phyloP scores from a whole-genome alignment of 1,140 invertebrate genomes.

The Camponotus pennsylvanicus region DNA sequence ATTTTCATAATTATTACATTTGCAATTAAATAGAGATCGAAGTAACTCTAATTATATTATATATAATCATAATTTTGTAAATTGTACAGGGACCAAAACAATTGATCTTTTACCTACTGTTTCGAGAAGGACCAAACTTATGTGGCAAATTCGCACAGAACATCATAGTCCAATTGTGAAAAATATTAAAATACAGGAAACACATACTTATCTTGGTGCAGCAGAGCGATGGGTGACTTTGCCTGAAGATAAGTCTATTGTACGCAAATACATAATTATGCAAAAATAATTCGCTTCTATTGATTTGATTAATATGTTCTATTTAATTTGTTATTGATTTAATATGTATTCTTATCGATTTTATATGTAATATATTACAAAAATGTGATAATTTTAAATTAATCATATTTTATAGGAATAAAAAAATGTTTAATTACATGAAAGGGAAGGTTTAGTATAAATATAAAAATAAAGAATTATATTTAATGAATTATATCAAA shows the following conservation, averaged over 20 bases:
- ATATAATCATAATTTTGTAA: neutral
- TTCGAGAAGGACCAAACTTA: constrained; percentile 71
- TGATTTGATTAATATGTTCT: constrained; percentile 12
- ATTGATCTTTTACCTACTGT: constrained; percentile 19
- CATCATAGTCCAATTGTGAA: constrained; percentile 85
- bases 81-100: constrained; percentile 14
- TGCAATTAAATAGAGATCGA: neutral
- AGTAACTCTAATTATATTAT: neutral
- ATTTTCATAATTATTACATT: neutral
- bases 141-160: constrained; percentile 82
- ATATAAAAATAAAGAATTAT: too few species aligned
- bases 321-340: neutral
- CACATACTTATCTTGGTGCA: constrained; percentile 83
- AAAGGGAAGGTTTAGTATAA: too few species aligned
- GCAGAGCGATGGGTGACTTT: constrained; percentile 88
- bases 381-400: constrained; percentile 29
- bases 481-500: neutral
- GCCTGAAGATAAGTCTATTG: constrained; percentile 87
- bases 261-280: constrained; percentile 69
- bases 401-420: neutral
- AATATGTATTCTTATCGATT: neutral
- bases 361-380: constrained; percentile 45
- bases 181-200: constrained; percentile 82
- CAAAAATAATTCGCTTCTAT: neutral
- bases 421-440: neutral